Evolutionary conservation across 2,797 vertebrate genomes (phyloP).

Genomic region (Spatula clypeata): DNA sequence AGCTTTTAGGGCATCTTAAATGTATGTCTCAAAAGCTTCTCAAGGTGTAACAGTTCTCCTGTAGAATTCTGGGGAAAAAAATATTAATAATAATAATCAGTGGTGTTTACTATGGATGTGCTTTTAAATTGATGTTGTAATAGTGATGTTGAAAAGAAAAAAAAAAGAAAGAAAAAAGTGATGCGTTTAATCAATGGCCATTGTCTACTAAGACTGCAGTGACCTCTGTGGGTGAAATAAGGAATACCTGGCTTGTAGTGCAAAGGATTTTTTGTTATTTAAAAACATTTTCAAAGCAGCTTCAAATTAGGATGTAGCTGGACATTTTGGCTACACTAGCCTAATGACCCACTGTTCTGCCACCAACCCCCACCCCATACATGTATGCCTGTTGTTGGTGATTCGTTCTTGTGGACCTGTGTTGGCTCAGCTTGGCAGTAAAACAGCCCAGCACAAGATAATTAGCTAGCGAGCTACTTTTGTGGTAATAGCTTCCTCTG

Average conservation of each 20-base stretch:
- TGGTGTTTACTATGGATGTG: neutral
- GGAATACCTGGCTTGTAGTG: neutral
- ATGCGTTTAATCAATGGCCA: fast-evolving
- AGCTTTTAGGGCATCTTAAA: neutral
- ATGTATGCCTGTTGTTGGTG: neutral
- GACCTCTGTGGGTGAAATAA: conserved; percentile 53
- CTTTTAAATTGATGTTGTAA: neutral
- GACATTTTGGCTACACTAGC: neutral
- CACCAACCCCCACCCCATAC: neutral
- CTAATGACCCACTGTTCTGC: neutral
- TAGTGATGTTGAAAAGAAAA: neutral
- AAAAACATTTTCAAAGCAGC: neutral
- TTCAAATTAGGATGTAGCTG: neutral
- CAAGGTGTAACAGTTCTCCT: neutral
- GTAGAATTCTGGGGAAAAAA: neutral
- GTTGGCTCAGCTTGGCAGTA: neutral
- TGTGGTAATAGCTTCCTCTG: neutral
- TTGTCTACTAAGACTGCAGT: conserved; percentile 1
- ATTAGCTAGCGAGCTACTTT: neutral
- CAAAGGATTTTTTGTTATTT: neutral
- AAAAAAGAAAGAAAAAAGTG: neutral
- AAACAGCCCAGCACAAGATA: neutral
- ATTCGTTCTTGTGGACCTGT: neutral
- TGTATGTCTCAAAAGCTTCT: neutral
- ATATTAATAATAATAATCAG: neutral